These are phyloP conservation scores for Chamaea fasciata DNA, from an alignment of 2,113 vertebrate genomes.

Conservation along the genomic window DNA sequence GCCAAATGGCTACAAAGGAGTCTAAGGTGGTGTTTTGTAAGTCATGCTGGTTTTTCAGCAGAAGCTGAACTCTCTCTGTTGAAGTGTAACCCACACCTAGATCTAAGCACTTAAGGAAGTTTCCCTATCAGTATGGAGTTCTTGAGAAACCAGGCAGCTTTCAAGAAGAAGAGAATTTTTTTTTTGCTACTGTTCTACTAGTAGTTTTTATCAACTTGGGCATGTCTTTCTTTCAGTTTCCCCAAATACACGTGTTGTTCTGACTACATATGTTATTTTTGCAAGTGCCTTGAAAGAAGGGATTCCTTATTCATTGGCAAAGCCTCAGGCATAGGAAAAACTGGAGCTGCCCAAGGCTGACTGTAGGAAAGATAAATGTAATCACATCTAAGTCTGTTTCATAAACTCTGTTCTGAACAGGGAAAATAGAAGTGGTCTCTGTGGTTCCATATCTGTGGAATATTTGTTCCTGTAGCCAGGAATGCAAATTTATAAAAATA, in stretches of 20 bases:
- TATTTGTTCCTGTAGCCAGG: conserved; percentile 5
- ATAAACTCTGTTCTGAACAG: neutral
- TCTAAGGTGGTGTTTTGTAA: neutral
- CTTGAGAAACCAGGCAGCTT: neutral
- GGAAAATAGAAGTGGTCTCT: neutral
- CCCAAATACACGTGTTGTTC: neutral
- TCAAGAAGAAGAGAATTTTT: neutral
- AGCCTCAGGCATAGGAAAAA: neutral
- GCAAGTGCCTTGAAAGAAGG: neutral
- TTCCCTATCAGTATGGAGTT: neutral
- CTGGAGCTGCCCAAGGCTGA: neutral
- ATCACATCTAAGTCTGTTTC: neutral
- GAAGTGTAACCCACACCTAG: neutral
- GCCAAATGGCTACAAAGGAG: neutral
- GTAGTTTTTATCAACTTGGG: neutral
- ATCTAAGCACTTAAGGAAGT: neutral
- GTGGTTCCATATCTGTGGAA: neutral
- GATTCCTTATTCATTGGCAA: neutral
- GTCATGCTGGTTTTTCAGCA: neutral
- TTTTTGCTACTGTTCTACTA: neutral
- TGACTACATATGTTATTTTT: neutral
- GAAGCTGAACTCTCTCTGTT: neutral
- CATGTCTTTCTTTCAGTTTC: neutral
- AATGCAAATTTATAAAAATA: conserved; percentile 29
- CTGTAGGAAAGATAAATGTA: neutral